Evolutionary conservation across 2,888 invertebrate genomes (phyloP).

Genomic region (Odontomyia ornata): DNA sequence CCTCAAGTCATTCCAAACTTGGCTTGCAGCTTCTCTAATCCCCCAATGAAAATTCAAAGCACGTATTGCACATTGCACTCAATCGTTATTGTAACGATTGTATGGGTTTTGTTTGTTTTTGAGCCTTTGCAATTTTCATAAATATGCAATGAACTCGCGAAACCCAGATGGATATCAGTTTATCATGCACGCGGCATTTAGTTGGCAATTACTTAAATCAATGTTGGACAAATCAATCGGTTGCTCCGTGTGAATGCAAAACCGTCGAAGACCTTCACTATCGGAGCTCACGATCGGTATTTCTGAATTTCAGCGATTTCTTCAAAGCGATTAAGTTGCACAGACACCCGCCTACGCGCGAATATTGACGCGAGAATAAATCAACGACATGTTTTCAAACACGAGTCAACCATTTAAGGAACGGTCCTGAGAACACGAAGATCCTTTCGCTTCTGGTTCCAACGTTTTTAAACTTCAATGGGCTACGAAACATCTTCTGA

Average conservation of each 20-base stretch:
- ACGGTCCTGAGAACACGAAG: too few relatives aligned
- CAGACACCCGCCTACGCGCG: too few relatives aligned
- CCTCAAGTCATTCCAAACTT: not conserved
- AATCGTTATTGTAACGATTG: not conserved
- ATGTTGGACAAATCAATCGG: constrained; percentile 7
- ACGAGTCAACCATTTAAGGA: too few relatives aligned
- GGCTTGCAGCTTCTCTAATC: not conserved
- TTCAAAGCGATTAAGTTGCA: not conserved
- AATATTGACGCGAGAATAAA: too few relatives aligned
- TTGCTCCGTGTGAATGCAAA: constrained; percentile 1
- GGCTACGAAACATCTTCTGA: too few relatives aligned
- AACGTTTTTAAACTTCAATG: too few relatives aligned
- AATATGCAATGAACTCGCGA: not conserved
- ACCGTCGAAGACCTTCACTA: not conserved
- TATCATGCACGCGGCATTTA: constrained; percentile 11
- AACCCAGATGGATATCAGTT: not conserved
- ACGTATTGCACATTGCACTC: not conserved
- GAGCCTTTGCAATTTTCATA: not conserved
- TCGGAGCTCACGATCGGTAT: not conserved
- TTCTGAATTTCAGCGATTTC: not conserved
- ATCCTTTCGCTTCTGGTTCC: too few relatives aligned
- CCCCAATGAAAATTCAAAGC: not conserved
- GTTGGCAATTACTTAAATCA: constrained; percentile 16
- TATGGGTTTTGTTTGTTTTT: not conserved
- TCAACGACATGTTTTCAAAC: too few relatives aligned